A percentile compares a stretch with the other conserved stretches of the same genome.
Conservation (phyloP, 2,113 vertebrate species). For the Sialia sialis region DNA sequence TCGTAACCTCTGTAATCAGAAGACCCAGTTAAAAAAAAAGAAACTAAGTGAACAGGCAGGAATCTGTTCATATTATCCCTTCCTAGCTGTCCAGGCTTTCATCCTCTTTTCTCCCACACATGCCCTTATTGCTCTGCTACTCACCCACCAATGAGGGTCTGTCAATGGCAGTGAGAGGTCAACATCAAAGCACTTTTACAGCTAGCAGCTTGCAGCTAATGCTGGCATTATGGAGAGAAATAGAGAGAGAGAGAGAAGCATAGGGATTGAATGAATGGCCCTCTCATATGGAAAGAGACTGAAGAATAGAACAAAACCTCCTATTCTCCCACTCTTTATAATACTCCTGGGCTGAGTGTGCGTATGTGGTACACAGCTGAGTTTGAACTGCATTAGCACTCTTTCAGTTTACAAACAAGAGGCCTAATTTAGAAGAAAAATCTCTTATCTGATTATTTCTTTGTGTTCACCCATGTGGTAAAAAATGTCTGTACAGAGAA, state of each 20-base stretch:
- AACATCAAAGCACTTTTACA: conserved; percentile 91
- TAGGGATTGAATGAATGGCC: conserved; percentile 70
- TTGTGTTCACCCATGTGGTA: conserved; percentile 69
- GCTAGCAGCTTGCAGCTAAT: conserved; percentile 88
- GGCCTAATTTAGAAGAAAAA: conserved; percentile 89
- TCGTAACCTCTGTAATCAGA: conserved; percentile 78
- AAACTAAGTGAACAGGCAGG: conserved; percentile 82
- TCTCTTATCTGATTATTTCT: conserved; percentile 78
- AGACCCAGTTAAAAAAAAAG: conserved; percentile 77
- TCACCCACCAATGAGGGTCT: conserved; percentile 86
- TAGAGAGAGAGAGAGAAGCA: conserved; percentile 79
- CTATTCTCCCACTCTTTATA: conserved; percentile 87
- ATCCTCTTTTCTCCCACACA: conserved; percentile 91
- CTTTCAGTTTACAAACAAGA: conserved; percentile 98
- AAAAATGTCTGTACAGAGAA: conserved; percentile 65
- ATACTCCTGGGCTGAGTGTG: conserved; percentile 71
- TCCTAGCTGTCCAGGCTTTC: conserved; percentile 83
- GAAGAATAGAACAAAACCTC: conserved; percentile 90
- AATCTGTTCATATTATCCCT: conserved; percentile 88
- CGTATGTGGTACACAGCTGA: conserved; percentile 66
- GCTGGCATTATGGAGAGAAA: conserved; percentile 89
- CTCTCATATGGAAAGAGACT: conserved; percentile 77
- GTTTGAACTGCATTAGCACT: conserved; percentile 76
- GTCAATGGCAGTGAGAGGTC: conserved; percentile 78
- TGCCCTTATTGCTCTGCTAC: conserved; percentile 81